Evolutionary conservation across 2,888 invertebrate genomes (phyloP), one percentile per base, ranked within the genome.

Genomic region (Empis stercorea): DNA sequence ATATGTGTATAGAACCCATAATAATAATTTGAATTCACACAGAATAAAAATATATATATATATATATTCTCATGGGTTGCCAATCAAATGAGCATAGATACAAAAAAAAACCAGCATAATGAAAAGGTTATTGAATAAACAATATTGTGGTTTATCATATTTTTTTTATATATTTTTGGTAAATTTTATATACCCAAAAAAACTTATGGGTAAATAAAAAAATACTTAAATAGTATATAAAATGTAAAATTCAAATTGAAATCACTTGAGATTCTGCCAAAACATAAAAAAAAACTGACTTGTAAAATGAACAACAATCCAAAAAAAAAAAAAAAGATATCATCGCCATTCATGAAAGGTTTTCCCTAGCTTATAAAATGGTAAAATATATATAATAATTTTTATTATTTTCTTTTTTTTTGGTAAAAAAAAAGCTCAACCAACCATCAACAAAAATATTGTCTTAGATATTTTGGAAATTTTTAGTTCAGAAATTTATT

Each of bases 61-160:
- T n/a, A n/a, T n/a, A n/a, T n/a, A n/a, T 17, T 38, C 38, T n/a
- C 38, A 17, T 38, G 38, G 17, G 38, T 38, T 38, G 38, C 38
- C 38, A 38, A 38, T 38, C 38, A 38, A 38, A 38, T 17, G 38
- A 38, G 17, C 38, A 36, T 36, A 36, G 14, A 36, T 14, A 36
- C 14, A 36, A 36, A 20, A 3, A 20, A 20, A 20, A 20, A 20
- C 23, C 6, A 27, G 23, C 38, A 38, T 38, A 38, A 38, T 38
- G 17, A 38, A 38, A 38, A 38, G 38, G 38, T 38, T 38, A 38
- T 38, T 38, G 38, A 38, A 38, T 38, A 38, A 38, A 17, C 16
- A 38, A 38, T 38, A 17, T 38, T 36, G 36, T 36, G 36, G 36
- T 36, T n/a, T 34, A n/a, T n/a, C n/a, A n/a, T n/a, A n/a, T n/a